Conservation (phyloP, 1,140 invertebrate genomes). For the Dendrolimus kikuchii region DNA sequence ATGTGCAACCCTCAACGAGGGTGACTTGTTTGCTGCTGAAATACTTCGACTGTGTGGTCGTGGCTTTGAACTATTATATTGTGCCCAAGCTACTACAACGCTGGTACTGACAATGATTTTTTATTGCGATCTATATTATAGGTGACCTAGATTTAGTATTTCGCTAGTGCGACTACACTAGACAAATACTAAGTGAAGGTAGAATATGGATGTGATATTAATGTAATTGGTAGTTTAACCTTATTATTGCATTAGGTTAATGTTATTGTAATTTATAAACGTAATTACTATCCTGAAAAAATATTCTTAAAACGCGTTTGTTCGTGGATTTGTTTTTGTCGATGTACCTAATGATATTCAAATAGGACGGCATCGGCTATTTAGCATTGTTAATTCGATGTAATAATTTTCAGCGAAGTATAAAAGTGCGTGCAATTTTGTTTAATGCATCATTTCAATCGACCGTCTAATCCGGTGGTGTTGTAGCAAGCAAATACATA, state of each 20-base stretch:
- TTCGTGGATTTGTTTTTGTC: conserved; percentile 35
- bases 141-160: too few relatives aligned
- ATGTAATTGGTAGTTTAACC: too few relatives aligned
- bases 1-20: too few relatives aligned
- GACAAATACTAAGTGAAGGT: too few relatives aligned
- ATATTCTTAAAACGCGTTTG: conserved; percentile 1
- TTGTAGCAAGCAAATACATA: conserved; percentile 24
- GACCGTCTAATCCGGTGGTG: conserved; percentile 33
- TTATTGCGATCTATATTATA: too few relatives aligned
- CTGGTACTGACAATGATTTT: too few relatives aligned
- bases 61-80: too few relatives aligned
- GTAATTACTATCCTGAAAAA: conserved; percentile 7
- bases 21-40: too few relatives aligned
- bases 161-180: too few relatives aligned
- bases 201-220: too few relatives aligned
- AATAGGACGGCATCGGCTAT: conserved; percentile 48
- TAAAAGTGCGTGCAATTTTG: conserved; percentile 53
- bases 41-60: too few relatives aligned
- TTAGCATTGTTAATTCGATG: conserved; percentile 64
- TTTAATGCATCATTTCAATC: conserved; percentile 33
- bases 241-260: neutral
- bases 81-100: too few relatives aligned
- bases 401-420: conserved; percentile 59
- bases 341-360: conserved; percentile 58
- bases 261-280: neutral